phyloP scores from a whole-genome alignment of 2,113 vertebrate species.

The Hydrochoerus hydrochaeris region DNA sequence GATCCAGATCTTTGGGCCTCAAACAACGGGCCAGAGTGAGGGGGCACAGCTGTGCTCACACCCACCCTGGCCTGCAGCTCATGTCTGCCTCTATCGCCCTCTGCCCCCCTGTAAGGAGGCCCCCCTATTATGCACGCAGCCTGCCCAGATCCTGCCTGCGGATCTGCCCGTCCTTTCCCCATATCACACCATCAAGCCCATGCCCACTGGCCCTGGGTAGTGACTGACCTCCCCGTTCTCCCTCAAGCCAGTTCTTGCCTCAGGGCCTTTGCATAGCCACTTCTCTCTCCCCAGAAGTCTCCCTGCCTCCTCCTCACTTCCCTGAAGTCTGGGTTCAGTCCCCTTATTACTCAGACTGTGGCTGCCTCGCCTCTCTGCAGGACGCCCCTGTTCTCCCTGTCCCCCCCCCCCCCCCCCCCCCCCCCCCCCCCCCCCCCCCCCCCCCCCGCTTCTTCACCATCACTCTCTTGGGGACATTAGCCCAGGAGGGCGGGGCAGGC shows the following conservation, averaged over 20 bases:
- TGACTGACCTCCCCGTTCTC: background rate
- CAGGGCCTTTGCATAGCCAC: background rate
- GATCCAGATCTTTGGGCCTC: background rate
- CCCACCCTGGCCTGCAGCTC: background rate
- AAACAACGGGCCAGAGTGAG: background rate
- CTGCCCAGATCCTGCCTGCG: too few species aligned
- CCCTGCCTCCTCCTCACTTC: background rate
- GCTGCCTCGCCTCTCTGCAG: background rate
- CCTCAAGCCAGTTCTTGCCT: background rate
- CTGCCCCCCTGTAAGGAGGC: background rate
- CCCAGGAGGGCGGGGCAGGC: background rate
- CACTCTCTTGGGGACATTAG: too few species aligned
- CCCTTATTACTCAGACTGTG: background rate
- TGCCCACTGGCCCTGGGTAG: background rate
- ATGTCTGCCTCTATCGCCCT: rapidly evolving
- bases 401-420: too few species aligned
- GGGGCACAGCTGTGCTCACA: background rate
- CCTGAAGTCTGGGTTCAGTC: background rate
- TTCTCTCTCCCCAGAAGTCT: too few species aligned
- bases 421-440: too few species aligned
- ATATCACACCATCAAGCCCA: background rate
- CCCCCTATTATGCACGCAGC: background rate
- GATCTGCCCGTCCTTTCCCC: too few species aligned
- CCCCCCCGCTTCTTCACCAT: rapidly evolving
- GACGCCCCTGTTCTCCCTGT: background rate